Conservation (phyloP, 2,797 vertebrate genomes). For the Huso huso region DNA sequence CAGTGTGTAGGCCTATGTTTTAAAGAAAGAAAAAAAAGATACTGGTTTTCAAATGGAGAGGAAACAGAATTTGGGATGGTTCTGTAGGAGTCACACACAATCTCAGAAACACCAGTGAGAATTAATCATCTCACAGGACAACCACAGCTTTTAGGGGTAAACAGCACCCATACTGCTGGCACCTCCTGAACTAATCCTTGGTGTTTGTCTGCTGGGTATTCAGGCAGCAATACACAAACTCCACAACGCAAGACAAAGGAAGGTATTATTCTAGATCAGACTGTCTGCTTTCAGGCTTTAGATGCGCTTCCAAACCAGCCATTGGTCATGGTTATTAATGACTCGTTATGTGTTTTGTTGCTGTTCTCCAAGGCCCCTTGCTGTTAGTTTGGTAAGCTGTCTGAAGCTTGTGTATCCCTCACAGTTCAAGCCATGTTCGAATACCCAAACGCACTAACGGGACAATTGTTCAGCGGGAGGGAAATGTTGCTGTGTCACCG, state of each 20-base stretch:
- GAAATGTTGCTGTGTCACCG: too few relatives aligned
- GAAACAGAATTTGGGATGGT: too few relatives aligned
- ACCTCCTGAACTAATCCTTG: conserved; percentile 49
- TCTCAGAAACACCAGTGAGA: too few relatives aligned
- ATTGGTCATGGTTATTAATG: conserved; percentile 46
- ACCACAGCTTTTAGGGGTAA: conserved; percentile 5
- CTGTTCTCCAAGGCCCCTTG: conserved; percentile 23
- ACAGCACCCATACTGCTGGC: conserved; percentile 39
- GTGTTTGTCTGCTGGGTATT: conserved; percentile 50
- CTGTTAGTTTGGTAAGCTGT: neutral
- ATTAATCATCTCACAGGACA: too few relatives aligned
- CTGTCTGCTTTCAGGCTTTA: conserved; percentile 45
- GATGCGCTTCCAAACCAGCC: conserved; percentile 38
- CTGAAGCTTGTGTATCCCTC: too few relatives aligned
- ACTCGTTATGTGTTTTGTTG: conserved; percentile 32
- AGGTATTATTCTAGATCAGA: conserved; percentile 59
- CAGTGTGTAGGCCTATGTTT: conserved; percentile 45
- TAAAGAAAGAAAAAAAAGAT: conserved; percentile 14
- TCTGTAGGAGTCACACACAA: too few relatives aligned
- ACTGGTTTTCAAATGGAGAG: neutral
- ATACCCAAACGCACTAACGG: too few relatives aligned
- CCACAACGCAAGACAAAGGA: conserved; percentile 46
- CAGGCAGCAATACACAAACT: conserved; percentile 48
- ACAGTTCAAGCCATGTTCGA: too few relatives aligned
- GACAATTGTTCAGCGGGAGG: too few relatives aligned